These are phyloP conservation scores for Baryphthengus martii DNA, from an alignment of 2,113 vertebrate species.

Conservation along the genomic window DNA sequence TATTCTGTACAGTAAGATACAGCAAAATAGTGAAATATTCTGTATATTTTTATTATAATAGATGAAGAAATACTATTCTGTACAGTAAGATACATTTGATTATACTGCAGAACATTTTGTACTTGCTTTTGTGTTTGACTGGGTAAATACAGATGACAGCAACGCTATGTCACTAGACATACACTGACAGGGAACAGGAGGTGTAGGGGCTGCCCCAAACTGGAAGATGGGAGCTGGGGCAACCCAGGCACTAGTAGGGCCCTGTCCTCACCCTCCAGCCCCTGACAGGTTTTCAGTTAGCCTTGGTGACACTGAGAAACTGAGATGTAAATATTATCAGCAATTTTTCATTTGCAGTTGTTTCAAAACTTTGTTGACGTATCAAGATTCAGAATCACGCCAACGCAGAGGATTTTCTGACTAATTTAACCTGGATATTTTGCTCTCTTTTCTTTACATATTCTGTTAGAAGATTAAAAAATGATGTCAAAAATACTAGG, in stretches of 20 bases:
- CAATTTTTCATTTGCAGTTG: not conserved
- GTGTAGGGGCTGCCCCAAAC: not conserved
- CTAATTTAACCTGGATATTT: not conserved
- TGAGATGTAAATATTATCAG: not conserved
- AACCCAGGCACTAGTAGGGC: not conserved
- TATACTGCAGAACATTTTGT: not conserved
- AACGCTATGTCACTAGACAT: not conserved
- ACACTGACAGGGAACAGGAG: not conserved
- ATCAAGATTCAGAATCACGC: not conserved
- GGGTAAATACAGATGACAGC: not conserved
- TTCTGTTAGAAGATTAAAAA: not conserved
- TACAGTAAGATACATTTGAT: not conserved
- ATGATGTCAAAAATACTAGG: fast-evolving
- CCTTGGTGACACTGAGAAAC: not conserved
- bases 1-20: too few relatives aligned
- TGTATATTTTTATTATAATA: not conserved
- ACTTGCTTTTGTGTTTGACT: not conserved
- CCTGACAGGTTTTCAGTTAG: not conserved
- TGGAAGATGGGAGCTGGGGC: not conserved
- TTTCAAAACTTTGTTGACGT: not conserved
- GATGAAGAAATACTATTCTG: not conserved
- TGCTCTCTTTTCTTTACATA: not conserved
- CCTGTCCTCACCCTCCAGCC: not conserved
- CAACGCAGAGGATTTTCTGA: not conserved
- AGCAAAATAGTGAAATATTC: not conserved